Evolutionary conservation across 2,888 invertebrate species (phyloP).

Genomic region (Corbicula japonica): DNA sequence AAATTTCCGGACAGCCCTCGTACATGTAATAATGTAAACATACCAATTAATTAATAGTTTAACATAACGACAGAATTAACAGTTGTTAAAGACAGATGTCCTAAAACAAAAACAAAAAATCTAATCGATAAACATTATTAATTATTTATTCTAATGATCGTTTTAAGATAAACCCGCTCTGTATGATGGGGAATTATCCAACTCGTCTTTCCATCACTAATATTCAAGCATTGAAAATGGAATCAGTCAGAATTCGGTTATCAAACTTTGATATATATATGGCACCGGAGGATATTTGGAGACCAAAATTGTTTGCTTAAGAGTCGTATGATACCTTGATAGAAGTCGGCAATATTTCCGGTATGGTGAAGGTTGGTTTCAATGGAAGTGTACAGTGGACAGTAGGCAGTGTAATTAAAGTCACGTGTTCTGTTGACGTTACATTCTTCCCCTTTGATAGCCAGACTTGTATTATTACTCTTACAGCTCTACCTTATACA

Average conservation of each 20-base stretch:
- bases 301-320: constrained; percentile 37
- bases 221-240: too few relatives aligned
- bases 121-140: too few relatives aligned
- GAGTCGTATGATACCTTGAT: constrained; percentile 21
- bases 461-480: constrained; percentile 38
- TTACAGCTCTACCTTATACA: constrained; percentile 1
- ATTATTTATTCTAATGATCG: too few relatives aligned
- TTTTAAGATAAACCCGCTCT: too few relatives aligned
- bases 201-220: too few relatives aligned
- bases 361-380: constrained; percentile 6
- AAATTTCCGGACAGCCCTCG: too few relatives aligned
- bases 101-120: too few relatives aligned
- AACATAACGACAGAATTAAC: too few relatives aligned
- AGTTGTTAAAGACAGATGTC: too few relatives aligned
- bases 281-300: constrained; percentile 42
- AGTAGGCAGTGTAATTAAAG: constrained; percentile 25
- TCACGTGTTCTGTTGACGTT: constrained; percentile 48
- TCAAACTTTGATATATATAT: constrained; percentile 19
- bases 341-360: constrained; percentile 20
- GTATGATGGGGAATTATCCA: too few relatives aligned
- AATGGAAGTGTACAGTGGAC: constrained; percentile 40
- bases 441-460: constrained; percentile 54
- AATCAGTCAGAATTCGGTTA: constrained; percentile 32
- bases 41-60: too few relatives aligned
- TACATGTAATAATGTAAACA: too few relatives aligned